These are phyloP conservation scores for Drosophila pectinifera DNA, from an alignment of 1,140 invertebrate species.

Conservation along the genomic window DNA sequence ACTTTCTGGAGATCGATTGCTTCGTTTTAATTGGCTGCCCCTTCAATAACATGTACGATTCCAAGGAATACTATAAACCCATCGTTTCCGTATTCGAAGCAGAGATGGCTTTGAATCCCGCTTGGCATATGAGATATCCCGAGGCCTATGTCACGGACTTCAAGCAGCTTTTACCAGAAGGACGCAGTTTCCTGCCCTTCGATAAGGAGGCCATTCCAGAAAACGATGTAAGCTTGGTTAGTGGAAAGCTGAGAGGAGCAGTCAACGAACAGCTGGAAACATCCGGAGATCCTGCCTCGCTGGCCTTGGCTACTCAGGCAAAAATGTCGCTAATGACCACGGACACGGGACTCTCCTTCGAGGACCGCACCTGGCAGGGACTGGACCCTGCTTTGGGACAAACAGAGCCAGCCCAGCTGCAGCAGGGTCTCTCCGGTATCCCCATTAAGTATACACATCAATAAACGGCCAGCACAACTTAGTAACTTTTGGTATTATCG, in stretches of 20 bases:
- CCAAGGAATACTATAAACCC: constrained; percentile 94
- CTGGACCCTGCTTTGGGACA: constrained; percentile 90
- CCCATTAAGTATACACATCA: constrained; percentile 86
- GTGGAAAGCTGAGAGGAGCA: constrained; percentile 87
- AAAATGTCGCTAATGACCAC: constrained; percentile 86
- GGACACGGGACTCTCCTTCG: constrained; percentile 87
- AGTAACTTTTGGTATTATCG: constrained; percentile 58
- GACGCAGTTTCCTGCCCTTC: constrained; percentile 86
- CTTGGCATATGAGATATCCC: constrained; percentile 86
- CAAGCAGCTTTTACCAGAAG: constrained; percentile 90
- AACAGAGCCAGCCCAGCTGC: constrained; percentile 87
- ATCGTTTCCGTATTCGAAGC: constrained; percentile 96
- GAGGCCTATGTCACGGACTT: constrained; percentile 91
- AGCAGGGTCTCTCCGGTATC: constrained; percentile 89
- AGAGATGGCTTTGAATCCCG: constrained; percentile 93
- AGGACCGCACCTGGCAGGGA: constrained; percentile 90
- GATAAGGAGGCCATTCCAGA: constrained; percentile 85
- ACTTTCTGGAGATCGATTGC: constrained; percentile 92
- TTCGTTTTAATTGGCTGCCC: constrained; percentile 96
- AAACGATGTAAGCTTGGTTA: constrained; percentile 90
- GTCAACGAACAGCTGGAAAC: constrained; percentile 34
- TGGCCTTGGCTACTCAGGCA: constrained; percentile 84
- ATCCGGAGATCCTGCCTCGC: constrained; percentile 62
- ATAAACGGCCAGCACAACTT: constrained; percentile 47
- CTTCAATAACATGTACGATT: constrained; percentile 93